Conservation (phyloP, 2,113 vertebrate species). For the Hippolais icterina region DNA sequence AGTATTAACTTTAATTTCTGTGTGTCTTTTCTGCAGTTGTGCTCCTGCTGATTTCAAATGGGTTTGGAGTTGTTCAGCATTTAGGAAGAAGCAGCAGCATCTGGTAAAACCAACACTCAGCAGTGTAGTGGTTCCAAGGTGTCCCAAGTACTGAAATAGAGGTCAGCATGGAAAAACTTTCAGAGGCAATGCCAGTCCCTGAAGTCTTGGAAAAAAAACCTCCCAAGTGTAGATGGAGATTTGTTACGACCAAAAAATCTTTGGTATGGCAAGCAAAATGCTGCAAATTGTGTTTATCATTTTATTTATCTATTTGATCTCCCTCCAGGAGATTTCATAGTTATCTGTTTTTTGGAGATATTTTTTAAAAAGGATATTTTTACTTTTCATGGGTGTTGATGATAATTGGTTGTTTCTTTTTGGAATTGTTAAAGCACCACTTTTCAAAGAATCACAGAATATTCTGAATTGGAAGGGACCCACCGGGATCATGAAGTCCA, state of each 20-base stretch:
- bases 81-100: background rate
- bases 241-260: background rate
- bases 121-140: background rate
- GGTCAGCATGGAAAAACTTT: background rate
- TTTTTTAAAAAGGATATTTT: background rate
- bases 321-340: background rate
- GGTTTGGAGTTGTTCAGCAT: background rate
- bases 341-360: background rate
- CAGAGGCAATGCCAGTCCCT: background rate
- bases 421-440: background rate
- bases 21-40: background rate
- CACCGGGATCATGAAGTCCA: background rate
- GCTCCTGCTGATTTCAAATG: background rate
- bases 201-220: background rate
- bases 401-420: background rate
- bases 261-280: background rate
- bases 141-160: background rate
- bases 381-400: background rate
- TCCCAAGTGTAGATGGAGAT: background rate
- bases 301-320: background rate
- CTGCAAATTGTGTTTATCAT: background rate
- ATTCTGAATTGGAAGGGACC: background rate
- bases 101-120: background rate
- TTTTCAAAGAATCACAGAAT: background rate
- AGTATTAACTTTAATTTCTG: background rate